Conservation (phyloP, 2,888 invertebrate genomes). For the Pyrocoelia pectoralis region DNA sequence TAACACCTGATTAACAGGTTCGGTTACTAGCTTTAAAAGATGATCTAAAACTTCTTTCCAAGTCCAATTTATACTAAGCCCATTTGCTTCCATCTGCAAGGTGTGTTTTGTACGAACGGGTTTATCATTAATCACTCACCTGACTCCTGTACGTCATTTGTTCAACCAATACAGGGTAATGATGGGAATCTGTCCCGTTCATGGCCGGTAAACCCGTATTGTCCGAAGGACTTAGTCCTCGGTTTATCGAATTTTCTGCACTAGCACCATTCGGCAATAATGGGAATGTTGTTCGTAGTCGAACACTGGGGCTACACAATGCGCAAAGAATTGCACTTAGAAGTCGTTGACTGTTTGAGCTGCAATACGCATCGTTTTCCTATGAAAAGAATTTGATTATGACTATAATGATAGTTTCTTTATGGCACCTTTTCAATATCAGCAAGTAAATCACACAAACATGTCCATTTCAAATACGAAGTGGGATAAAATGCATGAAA, state of each 20-base stretch:
- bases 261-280: constrained; percentile 62
- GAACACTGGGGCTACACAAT: constrained; percentile 79
- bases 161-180: constrained; percentile 79
- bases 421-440: constrained; percentile 71
- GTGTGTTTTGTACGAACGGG: too few relatives aligned
- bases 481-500: constrained; percentile 98
- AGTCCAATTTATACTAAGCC: constrained; percentile 52
- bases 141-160: constrained; percentile 78
- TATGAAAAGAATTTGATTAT: constrained; percentile 42
- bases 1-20: constrained; percentile 73
- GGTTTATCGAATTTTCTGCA: constrained; percentile 61
- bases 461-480: constrained; percentile 90
- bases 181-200: constrained; percentile 72
- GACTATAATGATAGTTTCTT: neutral
- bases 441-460: constrained; percentile 83
- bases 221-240: constrained; percentile 72
- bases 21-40: constrained; percentile 80
- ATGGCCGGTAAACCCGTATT: constrained; percentile 74
- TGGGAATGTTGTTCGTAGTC: constrained; percentile 78
- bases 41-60: constrained; percentile 80
- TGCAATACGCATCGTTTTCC: constrained; percentile 55
- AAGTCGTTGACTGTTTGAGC: constrained; percentile 67
- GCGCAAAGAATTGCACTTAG: constrained; percentile 85
- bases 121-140: constrained; percentile 44
- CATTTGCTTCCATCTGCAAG: constrained; percentile 57